A percentile compares a stretch with the other conserved stretches of the same genome.
These are phyloP conservation scores for Lycocerus yunnanus DNA, from an alignment of 2,888 invertebrate species.

Conservation along the genomic window DNA sequence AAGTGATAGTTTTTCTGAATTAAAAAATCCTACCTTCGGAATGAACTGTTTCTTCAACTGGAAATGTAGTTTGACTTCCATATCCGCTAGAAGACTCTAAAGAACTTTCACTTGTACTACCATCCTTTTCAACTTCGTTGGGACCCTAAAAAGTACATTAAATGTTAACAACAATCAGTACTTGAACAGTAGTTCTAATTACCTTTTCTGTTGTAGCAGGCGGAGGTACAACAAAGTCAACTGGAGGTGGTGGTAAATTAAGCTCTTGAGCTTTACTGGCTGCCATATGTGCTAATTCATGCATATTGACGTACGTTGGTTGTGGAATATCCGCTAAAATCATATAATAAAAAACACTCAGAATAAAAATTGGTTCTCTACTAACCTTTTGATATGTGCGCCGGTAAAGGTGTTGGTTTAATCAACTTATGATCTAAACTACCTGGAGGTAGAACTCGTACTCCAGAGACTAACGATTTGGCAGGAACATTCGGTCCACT, in stretches of 20 bases:
- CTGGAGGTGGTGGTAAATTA: constrained; percentile 63
- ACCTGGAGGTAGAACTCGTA: constrained; percentile 53
- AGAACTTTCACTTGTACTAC: constrained; percentile 75
- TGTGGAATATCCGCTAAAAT: constrained; percentile 62
- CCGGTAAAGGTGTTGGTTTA: constrained; percentile 72
- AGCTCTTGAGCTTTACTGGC: constrained; percentile 72
- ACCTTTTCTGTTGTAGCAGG: constrained; percentile 59
- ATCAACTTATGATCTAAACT: constrained; percentile 61
- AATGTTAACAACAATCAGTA: constrained; percentile 46
- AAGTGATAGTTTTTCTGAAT: neutral
- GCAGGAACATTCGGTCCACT: constrained; percentile 62
- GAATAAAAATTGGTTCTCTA: neutral
- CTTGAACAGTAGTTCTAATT: constrained; percentile 23
- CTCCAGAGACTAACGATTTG: constrained; percentile 56
- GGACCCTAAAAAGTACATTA: constrained; percentile 33
- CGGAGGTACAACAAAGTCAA: constrained; percentile 52
- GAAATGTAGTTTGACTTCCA: constrained; percentile 76
- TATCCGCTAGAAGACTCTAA: constrained; percentile 78
- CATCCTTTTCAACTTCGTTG: constrained; percentile 56
- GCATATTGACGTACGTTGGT: constrained; percentile 92
- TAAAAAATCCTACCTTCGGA: constrained; percentile 50
- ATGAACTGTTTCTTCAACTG: constrained; percentile 58
- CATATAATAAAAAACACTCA: neutral
- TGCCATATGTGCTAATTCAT: constrained; percentile 82
- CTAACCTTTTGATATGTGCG: constrained; percentile 76